Evolutionary conservation across 2,797 vertebrate species (phyloP).

Genomic region (Crax fasciolata): DNA sequence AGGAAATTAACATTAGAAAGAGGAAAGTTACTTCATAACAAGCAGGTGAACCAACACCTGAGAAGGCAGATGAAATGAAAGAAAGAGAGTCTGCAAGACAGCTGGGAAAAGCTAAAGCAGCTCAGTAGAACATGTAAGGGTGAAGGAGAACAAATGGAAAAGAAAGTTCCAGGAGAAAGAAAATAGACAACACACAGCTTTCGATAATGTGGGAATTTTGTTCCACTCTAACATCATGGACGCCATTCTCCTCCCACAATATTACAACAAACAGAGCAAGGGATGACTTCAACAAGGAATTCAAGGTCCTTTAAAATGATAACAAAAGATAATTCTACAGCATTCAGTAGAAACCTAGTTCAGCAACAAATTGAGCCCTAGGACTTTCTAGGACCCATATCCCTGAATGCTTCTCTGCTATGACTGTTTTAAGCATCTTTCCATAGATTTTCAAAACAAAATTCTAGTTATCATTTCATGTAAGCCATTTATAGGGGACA

Average conservation of each 20-base stretch:
- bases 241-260: neutral
- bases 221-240: neutral
- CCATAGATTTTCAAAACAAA: neutral
- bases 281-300: neutral
- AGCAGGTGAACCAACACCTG: neutral
- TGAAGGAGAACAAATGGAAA: neutral
- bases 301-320: neutral
- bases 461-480: neutral
- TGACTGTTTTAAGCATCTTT: neutral
- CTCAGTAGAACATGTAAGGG: neutral
- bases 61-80: neutral
- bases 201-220: neutral
- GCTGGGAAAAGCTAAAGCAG: neutral
- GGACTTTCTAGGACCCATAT: neutral
- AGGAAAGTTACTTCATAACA: neutral
- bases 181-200: rapidly evolving
- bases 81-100: neutral
- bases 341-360: neutral
- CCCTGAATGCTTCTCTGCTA: neutral
- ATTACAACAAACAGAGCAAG: neutral
- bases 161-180: neutral
- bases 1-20: neutral
- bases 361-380: neutral
- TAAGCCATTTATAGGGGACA: neutral
- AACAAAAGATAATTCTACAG: neutral